Evolutionary conservation across 2,888 invertebrate genomes (phyloP).

Genomic region (Stictocephala bisonia): DNA sequence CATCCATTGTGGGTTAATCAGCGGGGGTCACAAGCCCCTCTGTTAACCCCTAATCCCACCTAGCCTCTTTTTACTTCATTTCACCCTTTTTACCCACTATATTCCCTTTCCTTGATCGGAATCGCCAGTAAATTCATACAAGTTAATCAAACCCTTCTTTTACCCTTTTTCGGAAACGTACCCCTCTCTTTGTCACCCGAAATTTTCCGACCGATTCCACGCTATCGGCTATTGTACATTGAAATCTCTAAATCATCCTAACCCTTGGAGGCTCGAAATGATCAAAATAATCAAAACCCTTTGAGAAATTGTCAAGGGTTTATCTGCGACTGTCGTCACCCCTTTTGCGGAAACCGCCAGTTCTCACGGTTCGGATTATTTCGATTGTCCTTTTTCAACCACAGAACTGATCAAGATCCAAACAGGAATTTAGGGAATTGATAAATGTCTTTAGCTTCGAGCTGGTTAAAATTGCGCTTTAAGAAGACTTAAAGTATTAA

Average conservation of each 20-base stretch:
- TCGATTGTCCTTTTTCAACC: constrained; percentile 10
- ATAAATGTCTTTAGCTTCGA: too few species aligned
- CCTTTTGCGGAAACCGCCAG: constrained; percentile 21
- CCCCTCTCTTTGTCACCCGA: constrained; percentile 2
- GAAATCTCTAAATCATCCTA: background rate
- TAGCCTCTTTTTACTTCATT: constrained; percentile 44
- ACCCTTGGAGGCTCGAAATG: constrained; percentile 40
- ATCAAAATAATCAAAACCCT: constrained; percentile 40
- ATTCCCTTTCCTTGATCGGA: constrained; percentile 34
- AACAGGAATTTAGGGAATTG: too few species aligned
- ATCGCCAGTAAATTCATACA: constrained; percentile 28
- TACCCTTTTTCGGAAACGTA: constrained; percentile 39
- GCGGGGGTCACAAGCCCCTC: constrained; percentile 19
- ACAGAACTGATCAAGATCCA: too few species aligned
- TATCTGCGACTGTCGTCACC: constrained; percentile 22
- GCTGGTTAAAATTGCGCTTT: too few species aligned
- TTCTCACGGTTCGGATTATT: constrained; percentile 18
- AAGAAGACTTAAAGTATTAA: too few species aligned
- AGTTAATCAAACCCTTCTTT: constrained; percentile 48
- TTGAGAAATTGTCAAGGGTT: background rate
- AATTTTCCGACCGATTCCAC: constrained; percentile 13
- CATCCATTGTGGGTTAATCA: constrained; percentile 44
- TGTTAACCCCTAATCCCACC: constrained; percentile 1
- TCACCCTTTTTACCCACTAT: constrained; percentile 42
- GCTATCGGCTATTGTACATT: constrained; percentile 1